A percentile compares a stretch with the other conserved stretches of the same genome.
These are phyloP conservation scores for Caenorhabditis remanei DNA, from an alignment of 1,140 invertebrate species.

Conservation along the genomic window DNA sequence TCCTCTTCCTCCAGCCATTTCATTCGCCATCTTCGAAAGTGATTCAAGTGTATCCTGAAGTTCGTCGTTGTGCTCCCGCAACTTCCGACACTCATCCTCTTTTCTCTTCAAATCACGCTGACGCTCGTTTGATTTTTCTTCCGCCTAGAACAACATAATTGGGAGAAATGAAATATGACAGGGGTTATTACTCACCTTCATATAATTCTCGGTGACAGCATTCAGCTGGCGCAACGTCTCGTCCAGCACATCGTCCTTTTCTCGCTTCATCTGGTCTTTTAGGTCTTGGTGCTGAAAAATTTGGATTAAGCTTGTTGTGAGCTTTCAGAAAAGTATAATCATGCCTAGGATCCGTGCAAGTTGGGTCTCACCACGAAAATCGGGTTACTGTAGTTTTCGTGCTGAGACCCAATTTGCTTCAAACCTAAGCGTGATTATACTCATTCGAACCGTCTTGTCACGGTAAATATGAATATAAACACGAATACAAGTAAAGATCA, in stretches of 20 bases:
- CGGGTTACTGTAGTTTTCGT: no score
- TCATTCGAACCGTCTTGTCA: no score
- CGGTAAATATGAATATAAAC: no score
- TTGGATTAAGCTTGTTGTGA: no score
- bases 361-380: no score
- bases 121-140: slow-evolving; percentile 44
- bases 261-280: slow-evolving; percentile 53
- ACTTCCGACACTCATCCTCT: slow-evolving; percentile 45
- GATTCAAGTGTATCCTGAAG: slow-evolving; percentile 27
- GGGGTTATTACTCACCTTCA: slow-evolving; percentile 27
- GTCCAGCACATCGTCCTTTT: slow-evolving; percentile 58
- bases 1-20: slow-evolving; percentile 48
- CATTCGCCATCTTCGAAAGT: slow-evolving; percentile 48
- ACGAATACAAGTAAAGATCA: no score
- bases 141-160: slow-evolving; percentile 1
- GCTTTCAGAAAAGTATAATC: no score
- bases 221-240: slow-evolving; percentile 51
- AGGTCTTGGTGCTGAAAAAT: slow-evolving; percentile 24
- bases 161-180: neutral
- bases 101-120: slow-evolving; percentile 31
- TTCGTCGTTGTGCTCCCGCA: slow-evolving; percentile 42
- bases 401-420: no score
- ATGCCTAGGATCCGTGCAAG: no score
- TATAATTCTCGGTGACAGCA: slow-evolving; percentile 48
- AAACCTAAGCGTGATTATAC: no score